A percentile compares a stretch with the other conserved stretches of the same genome.
Conservation (phyloP, 2,888 invertebrate genomes). For the Automeris io region DNA sequence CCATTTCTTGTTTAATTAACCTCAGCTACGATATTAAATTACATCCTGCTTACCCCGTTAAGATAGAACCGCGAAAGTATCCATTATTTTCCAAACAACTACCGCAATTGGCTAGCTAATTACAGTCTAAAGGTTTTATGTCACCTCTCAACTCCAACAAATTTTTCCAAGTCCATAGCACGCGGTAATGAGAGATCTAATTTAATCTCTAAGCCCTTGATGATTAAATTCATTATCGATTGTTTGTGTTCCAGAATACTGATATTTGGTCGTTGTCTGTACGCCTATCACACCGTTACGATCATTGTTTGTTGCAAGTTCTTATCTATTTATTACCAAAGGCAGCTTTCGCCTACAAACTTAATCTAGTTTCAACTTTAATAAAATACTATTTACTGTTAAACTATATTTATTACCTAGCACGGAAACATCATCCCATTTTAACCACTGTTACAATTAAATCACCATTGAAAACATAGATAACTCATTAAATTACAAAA, state of each 20-base stretch:
- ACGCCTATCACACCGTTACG: conserved; percentile 3
- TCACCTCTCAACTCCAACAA: conserved; percentile 1
- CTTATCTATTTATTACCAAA: too few species aligned
- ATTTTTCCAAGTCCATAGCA: not conserved
- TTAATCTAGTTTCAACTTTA: too few species aligned
- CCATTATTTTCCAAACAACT: not conserved
- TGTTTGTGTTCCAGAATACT: not conserved
- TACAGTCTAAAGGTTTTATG: conserved; percentile 2
- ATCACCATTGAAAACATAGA: too few species aligned
- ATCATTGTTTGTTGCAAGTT: too few species aligned
- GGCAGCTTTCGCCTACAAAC: too few species aligned
- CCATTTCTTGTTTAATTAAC: too few species aligned
- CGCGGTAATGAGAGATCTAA: not conserved
- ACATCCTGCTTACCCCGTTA: not conserved
- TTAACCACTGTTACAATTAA: too few species aligned
- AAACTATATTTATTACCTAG: too few species aligned
- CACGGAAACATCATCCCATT: too few species aligned
- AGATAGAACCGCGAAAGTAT: not conserved
- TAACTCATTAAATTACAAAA: too few species aligned
- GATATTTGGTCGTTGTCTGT: not conserved
- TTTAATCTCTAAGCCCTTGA: not conserved
- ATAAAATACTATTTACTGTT: too few species aligned
- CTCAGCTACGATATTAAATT: too few species aligned
- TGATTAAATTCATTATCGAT: not conserved
- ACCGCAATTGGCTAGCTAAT: not conserved